Percentiles rank a stretch among this genome's conserved stretches.
phyloP scores from a whole-genome alignment of 2,888 invertebrate species.

The Acanthosoma haemorrhoidale region DNA sequence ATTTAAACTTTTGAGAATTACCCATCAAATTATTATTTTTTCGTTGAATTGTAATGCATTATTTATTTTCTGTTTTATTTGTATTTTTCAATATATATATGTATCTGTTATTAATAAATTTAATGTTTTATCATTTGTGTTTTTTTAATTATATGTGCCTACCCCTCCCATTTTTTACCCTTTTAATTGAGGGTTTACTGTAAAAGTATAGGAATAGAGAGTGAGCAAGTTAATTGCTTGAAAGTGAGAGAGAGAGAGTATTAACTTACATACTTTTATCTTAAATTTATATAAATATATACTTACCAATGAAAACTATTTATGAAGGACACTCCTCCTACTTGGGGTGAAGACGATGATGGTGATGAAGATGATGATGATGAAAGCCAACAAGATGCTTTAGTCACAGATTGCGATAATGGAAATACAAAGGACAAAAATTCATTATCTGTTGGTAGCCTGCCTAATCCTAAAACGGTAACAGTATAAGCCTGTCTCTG shows the following conservation, averaged over 20 bases:
- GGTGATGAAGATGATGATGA: conserved; percentile 44
- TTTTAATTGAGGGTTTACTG: too few relatives aligned
- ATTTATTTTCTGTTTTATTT: too few relatives aligned
- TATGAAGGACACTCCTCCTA: conserved; percentile 46
- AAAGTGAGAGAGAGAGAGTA: not conserved
- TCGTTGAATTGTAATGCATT: too few relatives aligned
- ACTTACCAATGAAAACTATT: conserved; percentile 33
- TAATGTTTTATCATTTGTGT: too few relatives aligned
- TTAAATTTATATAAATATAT: not conserved
- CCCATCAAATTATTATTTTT: too few relatives aligned
- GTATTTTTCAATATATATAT: too few relatives aligned
- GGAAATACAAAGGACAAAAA: conserved; percentile 35
- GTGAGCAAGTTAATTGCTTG: too few relatives aligned
- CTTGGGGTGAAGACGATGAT: conserved; percentile 47
- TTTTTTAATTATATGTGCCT: too few relatives aligned
- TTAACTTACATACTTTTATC: not conserved
- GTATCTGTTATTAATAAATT: too few relatives aligned
- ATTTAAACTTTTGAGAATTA: too few relatives aligned
- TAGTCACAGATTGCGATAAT: conserved; percentile 36
- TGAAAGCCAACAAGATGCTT: conserved; percentile 33
- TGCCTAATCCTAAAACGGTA: conserved; percentile 38
- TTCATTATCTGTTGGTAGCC: conserved; percentile 35
- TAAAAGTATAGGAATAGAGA: too few relatives aligned
- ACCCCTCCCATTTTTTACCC: too few relatives aligned
- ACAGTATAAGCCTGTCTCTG: conserved; percentile 5